phyloP scores from a whole-genome alignment of 53 echinoderm and acorn worm genomes.

The Actinopyga echinites region DNA sequence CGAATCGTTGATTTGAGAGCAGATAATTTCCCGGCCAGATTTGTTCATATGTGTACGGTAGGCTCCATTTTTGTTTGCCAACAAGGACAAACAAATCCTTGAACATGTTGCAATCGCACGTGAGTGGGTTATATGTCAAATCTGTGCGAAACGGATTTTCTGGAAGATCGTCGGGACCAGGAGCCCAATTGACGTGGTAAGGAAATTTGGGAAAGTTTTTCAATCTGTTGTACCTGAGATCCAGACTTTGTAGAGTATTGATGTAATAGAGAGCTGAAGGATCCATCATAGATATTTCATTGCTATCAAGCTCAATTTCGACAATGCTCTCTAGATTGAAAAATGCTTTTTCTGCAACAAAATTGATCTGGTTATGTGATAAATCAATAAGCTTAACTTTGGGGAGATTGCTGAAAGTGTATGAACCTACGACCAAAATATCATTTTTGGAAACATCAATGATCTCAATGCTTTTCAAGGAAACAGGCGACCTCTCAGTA shows the following conservation, averaged over 20 bases:
- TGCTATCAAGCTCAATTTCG: neutral
- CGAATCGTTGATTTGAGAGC: constrained; percentile 3
- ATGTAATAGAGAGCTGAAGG: neutral
- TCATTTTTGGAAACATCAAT: neutral
- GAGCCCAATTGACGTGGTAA: neutral
- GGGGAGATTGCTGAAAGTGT: neutral
- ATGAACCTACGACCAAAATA: neutral
- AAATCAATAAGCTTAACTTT: neutral
- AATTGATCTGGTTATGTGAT: neutral
- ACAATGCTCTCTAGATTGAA: neutral
- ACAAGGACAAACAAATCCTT: neutral
- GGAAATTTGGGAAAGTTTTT: neutral
- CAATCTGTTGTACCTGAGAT: neutral
- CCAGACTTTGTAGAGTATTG: neutral
- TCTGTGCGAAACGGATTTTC: neutral
- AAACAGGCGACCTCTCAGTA: neutral
- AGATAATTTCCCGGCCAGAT: constrained; percentile 14
- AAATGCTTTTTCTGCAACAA: neutral
- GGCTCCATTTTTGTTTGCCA: neutral
- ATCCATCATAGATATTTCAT: neutral
- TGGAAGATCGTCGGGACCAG: neutral
- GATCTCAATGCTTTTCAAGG: neutral
- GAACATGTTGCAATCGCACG: constrained; percentile 27
- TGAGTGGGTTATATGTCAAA: neutral
- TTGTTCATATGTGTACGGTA: neutral